phyloP scores from a whole-genome alignment of 2,113 vertebrate species.

The Neopipo cinnamomea region DNA sequence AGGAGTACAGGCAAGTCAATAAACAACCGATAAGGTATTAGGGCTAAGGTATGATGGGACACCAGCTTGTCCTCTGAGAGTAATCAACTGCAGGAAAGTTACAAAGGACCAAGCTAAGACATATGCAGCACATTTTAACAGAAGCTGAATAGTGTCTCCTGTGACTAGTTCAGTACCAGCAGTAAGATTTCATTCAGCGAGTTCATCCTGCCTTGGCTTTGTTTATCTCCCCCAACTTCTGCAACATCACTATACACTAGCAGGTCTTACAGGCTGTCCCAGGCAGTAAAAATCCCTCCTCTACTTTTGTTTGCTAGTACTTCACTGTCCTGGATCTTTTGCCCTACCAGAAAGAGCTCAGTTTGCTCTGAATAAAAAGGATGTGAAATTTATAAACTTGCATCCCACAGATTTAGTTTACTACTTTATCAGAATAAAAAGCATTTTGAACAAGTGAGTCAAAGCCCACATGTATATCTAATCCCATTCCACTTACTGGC shows the following conservation, averaged over 20 bases:
- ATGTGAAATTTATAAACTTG: conserved; percentile 7
- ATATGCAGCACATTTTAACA: not conserved
- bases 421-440: not conserved
- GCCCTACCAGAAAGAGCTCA: not conserved
- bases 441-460: not conserved
- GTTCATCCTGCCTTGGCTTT: not conserved
- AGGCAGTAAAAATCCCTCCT: not conserved
- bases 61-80: not conserved
- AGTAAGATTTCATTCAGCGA: not conserved
- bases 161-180: not conserved
- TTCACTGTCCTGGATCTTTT: not conserved
- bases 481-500: not conserved
- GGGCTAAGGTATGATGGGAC: not conserved
- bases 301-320: not conserved
- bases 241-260: not conserved
- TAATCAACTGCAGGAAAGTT: not conserved
- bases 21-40: not conserved
- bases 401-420: not conserved
- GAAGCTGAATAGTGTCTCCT: not conserved
- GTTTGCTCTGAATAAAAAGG: not conserved
- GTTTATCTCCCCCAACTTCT: not conserved
- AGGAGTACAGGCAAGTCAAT: not conserved
- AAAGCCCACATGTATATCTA: not conserved
- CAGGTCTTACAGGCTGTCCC: not conserved
- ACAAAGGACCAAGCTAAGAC: not conserved